phyloP scores from a whole-genome alignment of 2,797 vertebrate genomes.

The Tenualosa ilisha region DNA sequence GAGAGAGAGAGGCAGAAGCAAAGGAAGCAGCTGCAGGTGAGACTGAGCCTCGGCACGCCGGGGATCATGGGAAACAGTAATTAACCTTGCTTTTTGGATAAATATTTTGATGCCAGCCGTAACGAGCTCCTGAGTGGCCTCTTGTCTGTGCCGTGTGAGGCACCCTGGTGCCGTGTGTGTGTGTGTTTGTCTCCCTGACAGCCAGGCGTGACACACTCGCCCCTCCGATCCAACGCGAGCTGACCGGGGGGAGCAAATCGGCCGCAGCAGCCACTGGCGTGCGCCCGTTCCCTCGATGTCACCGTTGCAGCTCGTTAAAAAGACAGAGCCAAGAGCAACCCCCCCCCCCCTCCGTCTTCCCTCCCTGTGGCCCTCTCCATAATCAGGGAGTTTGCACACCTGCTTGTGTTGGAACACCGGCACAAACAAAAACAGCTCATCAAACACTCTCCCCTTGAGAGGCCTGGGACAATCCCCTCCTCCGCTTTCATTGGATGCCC shows the following conservation, averaged over 20 bases:
- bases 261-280: not conserved
- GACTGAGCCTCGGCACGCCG: not conserved
- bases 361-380: not conserved
- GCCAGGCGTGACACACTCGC: not conserved
- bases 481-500: not conserved
- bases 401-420: not conserved
- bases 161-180: not conserved
- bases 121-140: constrained; percentile 14
- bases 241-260: not conserved
- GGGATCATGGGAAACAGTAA: constrained; percentile 17
- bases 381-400: constrained; percentile 15
- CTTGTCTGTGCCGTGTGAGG: not conserved
- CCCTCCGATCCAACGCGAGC: not conserved
- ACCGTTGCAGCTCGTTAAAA: constrained; percentile 23
- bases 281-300: constrained; percentile 2
- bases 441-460: constrained; percentile 19
- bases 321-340: not conserved
- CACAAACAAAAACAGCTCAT: constrained; percentile 20
- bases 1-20: not conserved
- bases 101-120: constrained; percentile 31
- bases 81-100: constrained; percentile 35
- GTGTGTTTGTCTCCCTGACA: constrained; percentile 7
- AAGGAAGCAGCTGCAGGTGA: not conserved
- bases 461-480: not conserved
- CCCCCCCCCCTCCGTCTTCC: not conserved